A percentile compares a stretch with the other conserved stretches of the same genome.
phyloP scores from a whole-genome alignment of 2,888 invertebrate genomes.

The Rapana venosa region DNA sequence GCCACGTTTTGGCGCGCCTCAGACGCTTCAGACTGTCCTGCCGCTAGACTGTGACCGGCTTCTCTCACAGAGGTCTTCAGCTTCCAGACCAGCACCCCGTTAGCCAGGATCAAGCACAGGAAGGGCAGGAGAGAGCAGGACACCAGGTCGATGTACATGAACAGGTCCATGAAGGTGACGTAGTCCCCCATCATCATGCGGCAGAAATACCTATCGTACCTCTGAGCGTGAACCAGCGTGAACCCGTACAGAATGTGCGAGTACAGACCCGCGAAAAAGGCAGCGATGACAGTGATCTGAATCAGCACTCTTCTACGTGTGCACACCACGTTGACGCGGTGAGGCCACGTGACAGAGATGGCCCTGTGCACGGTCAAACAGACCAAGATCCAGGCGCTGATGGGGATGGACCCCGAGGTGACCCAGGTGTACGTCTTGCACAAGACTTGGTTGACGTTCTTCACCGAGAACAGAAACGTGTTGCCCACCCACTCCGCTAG shows the following conservation, averaged over 20 bases:
- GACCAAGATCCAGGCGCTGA: background rate
- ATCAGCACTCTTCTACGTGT: background rate
- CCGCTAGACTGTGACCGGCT: background rate
- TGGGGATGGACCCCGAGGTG: background rate
- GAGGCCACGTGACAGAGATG: slow-evolving; percentile 1
- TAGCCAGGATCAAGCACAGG: background rate
- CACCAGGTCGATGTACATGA: background rate
- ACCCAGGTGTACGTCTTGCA: background rate
- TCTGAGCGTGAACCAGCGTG: background rate
- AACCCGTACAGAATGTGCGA: background rate
- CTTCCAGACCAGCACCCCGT: background rate
- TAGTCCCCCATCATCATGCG: background rate
- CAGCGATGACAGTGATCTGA: background rate
- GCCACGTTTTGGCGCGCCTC: background rate
- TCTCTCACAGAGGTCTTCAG: background rate
- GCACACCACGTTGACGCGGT: background rate
- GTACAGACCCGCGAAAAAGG: background rate
- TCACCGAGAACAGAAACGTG: background rate
- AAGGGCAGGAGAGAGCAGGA: background rate
- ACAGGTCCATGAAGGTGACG: background rate
- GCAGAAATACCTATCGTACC: background rate
- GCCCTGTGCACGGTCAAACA: slow-evolving; percentile 13
- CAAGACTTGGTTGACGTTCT: background rate
- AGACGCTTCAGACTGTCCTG: background rate
- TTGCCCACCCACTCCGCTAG: background rate